These are phyloP conservation scores for Tetragonisca angustula DNA, from an alignment of 2,888 invertebrate genomes.

Conservation along the genomic window DNA sequence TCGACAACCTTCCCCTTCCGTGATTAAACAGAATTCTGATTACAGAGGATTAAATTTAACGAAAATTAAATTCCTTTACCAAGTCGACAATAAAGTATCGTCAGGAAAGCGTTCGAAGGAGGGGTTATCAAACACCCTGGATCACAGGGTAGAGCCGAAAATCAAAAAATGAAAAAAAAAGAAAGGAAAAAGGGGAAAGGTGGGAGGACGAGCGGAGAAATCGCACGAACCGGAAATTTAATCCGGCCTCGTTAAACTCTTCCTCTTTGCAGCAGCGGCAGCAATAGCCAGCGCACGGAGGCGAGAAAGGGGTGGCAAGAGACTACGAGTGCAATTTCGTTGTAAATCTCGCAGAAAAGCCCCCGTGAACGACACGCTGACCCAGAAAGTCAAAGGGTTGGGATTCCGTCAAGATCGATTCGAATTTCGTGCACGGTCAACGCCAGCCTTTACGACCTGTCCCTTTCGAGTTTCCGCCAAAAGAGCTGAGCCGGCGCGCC, in stretches of 20 bases:
- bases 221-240: conserved; percentile 57
- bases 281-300: background rate
- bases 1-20: too few species aligned
- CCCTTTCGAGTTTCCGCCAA: conserved; percentile 55
- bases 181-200: too few species aligned
- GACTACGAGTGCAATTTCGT: conserved; percentile 63
- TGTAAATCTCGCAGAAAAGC: conserved; percentile 62
- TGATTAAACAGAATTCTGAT: too few species aligned
- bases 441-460: conserved; percentile 66
- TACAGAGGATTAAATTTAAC: background rate
- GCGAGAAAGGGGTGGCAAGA: conserved; percentile 34
- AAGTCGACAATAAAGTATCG: too few species aligned
- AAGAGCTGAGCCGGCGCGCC: conserved; percentile 65
- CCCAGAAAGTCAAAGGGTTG: conserved; percentile 77
- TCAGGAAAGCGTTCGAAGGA: background rate
- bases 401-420: conserved; percentile 69
- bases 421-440: conserved; percentile 68
- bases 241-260: conserved; percentile 47
- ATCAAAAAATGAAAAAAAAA: background rate
- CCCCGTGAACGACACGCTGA: conserved; percentile 73
- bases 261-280: conserved; percentile 3
- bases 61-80: background rate
- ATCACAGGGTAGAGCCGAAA: background rate
- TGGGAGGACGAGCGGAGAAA: conserved; percentile 14
- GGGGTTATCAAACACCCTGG: background rate